Evolutionary conservation across 2,113 vertebrate genomes (phyloP).

Genomic region (Myiopsitta monachus): DNA sequence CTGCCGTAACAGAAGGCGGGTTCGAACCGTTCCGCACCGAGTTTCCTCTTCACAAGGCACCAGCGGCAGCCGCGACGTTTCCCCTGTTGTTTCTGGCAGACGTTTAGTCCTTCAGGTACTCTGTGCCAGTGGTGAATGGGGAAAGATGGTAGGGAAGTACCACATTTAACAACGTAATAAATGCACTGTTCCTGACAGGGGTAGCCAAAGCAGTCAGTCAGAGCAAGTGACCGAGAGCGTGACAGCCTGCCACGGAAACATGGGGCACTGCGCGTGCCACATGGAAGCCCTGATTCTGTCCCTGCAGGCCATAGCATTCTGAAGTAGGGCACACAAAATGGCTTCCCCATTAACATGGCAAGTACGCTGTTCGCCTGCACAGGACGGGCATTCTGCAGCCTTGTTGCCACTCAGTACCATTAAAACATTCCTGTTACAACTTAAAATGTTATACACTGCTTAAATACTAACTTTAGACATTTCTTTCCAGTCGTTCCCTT

Average conservation of each 20-base stretch:
- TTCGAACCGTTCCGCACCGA: background rate
- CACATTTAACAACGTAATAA: background rate
- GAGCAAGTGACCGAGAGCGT: background rate
- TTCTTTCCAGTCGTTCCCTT: background rate
- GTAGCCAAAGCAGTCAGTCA: background rate
- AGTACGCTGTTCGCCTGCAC: accelerated
- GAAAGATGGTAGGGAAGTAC: background rate
- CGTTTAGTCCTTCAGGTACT: accelerated
- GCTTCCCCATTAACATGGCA: accelerated
- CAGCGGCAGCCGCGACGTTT: background rate
- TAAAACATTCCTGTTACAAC: background rate
- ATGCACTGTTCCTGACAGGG: background rate
- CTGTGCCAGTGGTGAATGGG: accelerated
- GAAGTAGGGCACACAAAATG: background rate
- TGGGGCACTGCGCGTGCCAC: accelerated
- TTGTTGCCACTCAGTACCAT: background rate
- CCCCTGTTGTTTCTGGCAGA: background rate
- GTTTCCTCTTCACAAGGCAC: background rate
- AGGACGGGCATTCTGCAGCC: background rate
- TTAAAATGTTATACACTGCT: background rate
- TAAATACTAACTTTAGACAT: background rate
- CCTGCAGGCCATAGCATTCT: accelerated
- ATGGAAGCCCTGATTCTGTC: accelerated
- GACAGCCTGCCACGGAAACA: too few species aligned
- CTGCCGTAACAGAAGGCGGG: too few species aligned